phyloP scores from a whole-genome alignment of 2,888 invertebrate genomes.

The Apantesis nais region DNA sequence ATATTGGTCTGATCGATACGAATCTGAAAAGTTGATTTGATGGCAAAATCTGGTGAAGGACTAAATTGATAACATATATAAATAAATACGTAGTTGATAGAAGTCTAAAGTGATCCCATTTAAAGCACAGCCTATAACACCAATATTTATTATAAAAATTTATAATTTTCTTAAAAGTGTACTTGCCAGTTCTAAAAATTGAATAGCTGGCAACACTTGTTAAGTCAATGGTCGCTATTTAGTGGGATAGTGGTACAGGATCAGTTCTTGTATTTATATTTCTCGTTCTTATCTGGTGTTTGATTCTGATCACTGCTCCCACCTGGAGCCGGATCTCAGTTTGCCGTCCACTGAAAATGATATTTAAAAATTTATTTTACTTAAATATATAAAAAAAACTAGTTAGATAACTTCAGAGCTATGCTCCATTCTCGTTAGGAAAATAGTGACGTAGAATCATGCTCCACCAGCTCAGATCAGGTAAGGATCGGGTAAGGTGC shows the following conservation, averaged over 20 bases:
- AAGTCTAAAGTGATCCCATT: background rate
- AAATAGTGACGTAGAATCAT: too few relatives aligned
- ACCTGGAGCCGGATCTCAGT: conserved; percentile 66
- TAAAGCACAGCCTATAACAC: background rate
- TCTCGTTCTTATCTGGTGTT: conserved; percentile 47
- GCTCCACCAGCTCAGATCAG: too few relatives aligned
- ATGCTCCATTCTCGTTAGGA: too few relatives aligned
- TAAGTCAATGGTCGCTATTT: background rate
- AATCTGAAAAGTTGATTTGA: background rate
- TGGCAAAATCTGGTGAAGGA: background rate
- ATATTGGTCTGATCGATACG: background rate
- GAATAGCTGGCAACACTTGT: background rate
- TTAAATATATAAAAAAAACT: background rate
- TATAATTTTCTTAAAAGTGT: background rate
- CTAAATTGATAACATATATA: background rate
- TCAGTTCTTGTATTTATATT: conserved; percentile 71
- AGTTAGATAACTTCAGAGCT: too few relatives aligned
- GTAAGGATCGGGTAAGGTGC: too few relatives aligned
- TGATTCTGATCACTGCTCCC: conserved; percentile 43
- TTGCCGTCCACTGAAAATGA: conserved; percentile 70
- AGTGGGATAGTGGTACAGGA: conserved; percentile 13
- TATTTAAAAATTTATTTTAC: background rate
- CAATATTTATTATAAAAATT: background rate
- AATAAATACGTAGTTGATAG: background rate
- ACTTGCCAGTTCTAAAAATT: conserved; percentile 9